Base-by-base conservation (phyloP, 2,113 vertebrate genomes). In the Petaurus breviceps region DNA sequence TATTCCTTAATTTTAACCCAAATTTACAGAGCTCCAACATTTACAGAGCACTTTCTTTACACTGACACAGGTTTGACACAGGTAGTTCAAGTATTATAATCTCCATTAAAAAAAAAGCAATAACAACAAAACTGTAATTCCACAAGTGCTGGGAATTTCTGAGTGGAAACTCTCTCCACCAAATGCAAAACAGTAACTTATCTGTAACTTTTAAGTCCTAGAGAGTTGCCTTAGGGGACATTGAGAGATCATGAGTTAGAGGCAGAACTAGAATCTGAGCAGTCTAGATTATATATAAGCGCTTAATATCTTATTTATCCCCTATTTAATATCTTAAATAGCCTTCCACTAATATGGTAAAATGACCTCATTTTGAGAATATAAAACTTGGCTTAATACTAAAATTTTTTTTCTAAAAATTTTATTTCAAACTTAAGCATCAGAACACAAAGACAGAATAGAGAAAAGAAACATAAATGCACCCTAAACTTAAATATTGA, bases 361-460 rank as follows among this genome's bases (percentile, higher is more conserved):
- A 61, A 61, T 4, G 28, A 61, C 28, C 28, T 61, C 57, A 61
- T 61, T 97, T 92, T 92, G 50, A 89, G 0, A 94, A 46, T 8
- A 46, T 1, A 94, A 96, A 94, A 92, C 54, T 25, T 51, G 90
- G 84, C 95, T 97, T 91, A 77, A 9, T 31, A 94, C 43, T 89
- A 95, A 90, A 54, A n/a, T n/a, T n/a, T n/a, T n/a, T n/a, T n/a
- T n/a, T n/a, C n/a, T n/a, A n/a, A n/a, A n/a, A n/a, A n/a, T n/a
- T n/a, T n/a, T n/a, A n/a, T n/a, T n/a, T n/a, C n/a, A n/a, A n/a
- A n/a, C n/a, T n/a, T n/a, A n/a, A n/a, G n/a, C n/a, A n/a, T n/a
- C n/a, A n/a, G n/a, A n/a, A n/a, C n/a, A n/a, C n/a, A n/a, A n/a
- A n/a, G n/a, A n/a, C n/a, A n/a, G n/a, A n/a, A n/a, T n/a, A n/a